Percentiles rank a stretch among this genome's conserved stretches.
phyloP scores from a whole-genome alignment of 2,797 vertebrate genomes.

The Lutjanus campechanus region DNA sequence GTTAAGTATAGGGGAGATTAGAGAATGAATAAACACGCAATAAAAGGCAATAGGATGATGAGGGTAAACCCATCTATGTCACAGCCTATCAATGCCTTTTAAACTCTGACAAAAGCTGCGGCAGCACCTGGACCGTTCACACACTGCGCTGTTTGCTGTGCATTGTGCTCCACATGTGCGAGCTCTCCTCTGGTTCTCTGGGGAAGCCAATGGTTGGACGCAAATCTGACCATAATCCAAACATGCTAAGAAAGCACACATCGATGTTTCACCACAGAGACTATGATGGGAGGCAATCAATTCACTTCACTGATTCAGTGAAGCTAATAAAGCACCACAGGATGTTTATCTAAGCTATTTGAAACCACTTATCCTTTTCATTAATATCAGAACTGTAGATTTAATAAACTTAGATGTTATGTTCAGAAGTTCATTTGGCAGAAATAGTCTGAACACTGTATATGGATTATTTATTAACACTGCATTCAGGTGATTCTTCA shows the following conservation, averaged over 20 bases:
- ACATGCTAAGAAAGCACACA: constrained; percentile 24
- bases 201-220: constrained; percentile 2
- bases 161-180: constrained; percentile 49
- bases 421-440: not conserved
- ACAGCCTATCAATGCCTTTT: constrained; percentile 54
- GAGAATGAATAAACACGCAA: constrained; percentile 41
- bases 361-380: not conserved
- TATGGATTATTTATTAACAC: not conserved
- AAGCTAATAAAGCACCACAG: constrained; percentile 4
- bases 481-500: not conserved
- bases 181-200: constrained; percentile 8
- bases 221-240: constrained; percentile 29
- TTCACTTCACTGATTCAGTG: constrained; percentile 64
- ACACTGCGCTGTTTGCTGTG: constrained; percentile 55
- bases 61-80: constrained; percentile 33
- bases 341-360: constrained; percentile 15
- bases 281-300: constrained; percentile 56
- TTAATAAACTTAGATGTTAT: not conserved
- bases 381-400: not conserved
- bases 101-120: constrained; percentile 54
- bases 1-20: not conserved
- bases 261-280: constrained; percentile 1
- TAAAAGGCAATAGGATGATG: constrained; percentile 36
- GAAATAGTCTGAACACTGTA: not conserved
- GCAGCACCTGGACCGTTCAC: constrained; percentile 75